Conservation (phyloP, 2,797 vertebrate genomes). For the Ctenochaetus hawaiiensis region DNA sequence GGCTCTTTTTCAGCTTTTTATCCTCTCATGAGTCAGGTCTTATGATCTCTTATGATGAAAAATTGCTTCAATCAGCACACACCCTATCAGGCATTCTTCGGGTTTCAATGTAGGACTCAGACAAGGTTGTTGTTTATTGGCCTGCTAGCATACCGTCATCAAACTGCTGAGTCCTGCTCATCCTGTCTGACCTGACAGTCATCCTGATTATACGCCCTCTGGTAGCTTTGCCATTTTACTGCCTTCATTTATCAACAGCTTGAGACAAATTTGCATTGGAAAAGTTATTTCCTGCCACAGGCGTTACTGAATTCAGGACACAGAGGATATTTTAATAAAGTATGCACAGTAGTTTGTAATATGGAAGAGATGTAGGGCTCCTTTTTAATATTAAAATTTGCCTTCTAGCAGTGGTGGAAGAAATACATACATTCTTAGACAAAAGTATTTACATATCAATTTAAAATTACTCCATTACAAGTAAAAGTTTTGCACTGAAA, state of each 20-base stretch:
- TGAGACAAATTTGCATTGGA: neutral
- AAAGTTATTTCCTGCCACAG: slow-evolving; percentile 5
- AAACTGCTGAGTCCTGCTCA: slow-evolving; percentile 11
- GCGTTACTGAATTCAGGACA: neutral
- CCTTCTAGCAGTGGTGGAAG: neutral
- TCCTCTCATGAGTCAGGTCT: neutral
- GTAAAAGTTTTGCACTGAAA: neutral
- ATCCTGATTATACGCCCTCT: neutral
- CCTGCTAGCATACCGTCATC: neutral
- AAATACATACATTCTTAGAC: neutral
- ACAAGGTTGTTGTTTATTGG: neutral
- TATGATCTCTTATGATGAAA: neutral
- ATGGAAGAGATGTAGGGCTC: neutral
- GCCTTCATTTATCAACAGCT: neutral
- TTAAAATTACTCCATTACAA: neutral
- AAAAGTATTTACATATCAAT: neutral
- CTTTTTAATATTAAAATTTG: neutral
- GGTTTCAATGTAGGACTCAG: slow-evolving; percentile 12
- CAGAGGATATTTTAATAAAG: neutral
- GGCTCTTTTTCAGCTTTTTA: neutral
- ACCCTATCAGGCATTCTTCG: neutral
- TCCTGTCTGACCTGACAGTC: slow-evolving; percentile 24
- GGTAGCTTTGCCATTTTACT: neutral
- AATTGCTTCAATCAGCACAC: neutral
- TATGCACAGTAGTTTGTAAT: slow-evolving; percentile 1